Evolutionary conservation across 2,113 vertebrate species (phyloP).

Genomic region (human (Homo sapiens)): DNA sequence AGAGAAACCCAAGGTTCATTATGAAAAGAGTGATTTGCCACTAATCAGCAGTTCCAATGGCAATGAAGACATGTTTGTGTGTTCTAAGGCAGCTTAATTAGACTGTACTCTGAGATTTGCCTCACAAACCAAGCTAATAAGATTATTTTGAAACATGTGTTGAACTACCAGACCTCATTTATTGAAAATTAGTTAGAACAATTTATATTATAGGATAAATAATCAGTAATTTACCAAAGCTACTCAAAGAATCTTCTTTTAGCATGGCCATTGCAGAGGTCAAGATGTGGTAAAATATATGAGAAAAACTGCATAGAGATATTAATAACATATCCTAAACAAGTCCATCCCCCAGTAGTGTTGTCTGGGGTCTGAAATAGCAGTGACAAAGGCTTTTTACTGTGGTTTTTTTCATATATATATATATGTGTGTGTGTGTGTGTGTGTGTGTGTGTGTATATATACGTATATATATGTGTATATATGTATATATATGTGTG

Average conservation of each 20-base stretch:
- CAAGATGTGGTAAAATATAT: neutral
- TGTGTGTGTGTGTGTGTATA: no score
- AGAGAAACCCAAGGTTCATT: neutral
- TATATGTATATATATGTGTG: no score
- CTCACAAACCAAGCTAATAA: neutral
- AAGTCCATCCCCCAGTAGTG: neutral
- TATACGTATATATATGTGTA: no score
- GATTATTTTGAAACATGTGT: constrained; percentile 31
- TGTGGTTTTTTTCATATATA: no score
- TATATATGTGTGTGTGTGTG: no score
- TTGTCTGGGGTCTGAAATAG: neutral
- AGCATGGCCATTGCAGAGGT: neutral
- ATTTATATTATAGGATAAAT: neutral
- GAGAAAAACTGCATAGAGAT: neutral
- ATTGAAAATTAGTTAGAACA: constrained; percentile 42
- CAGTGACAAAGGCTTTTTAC: neutral
- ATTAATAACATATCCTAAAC: neutral
- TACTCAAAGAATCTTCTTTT: neutral
- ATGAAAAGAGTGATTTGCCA: neutral
- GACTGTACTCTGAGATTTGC: neutral
- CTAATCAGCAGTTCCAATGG: neutral
- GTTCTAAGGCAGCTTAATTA: neutral
- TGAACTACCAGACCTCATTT: neutral
- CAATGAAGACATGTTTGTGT: neutral
- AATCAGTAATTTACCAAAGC: neutral